A percentile compares a stretch with the other conserved stretches of the same genome.
These are phyloP conservation scores for Novumbra hubbsi DNA, from an alignment of 2,797 vertebrate genomes.

Conservation along the genomic window DNA sequence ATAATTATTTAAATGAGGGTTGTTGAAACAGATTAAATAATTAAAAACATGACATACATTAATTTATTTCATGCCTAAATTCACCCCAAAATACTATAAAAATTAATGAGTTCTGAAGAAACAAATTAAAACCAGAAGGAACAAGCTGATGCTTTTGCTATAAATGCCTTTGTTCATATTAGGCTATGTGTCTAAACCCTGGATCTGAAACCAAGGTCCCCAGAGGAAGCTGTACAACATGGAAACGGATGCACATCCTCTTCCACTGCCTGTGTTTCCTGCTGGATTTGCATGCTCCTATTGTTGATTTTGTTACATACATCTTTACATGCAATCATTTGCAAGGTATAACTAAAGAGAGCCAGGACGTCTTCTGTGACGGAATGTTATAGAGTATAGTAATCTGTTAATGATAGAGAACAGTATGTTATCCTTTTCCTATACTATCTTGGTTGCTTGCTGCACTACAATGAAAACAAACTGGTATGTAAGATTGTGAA, in stretches of 20 bases:
- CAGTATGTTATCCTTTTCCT: neutral
- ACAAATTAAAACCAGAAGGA: neutral
- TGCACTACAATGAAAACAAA: neutral
- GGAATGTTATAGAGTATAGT: neutral
- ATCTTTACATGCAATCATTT: neutral
- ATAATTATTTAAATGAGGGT: neutral
- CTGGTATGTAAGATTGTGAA: neutral
- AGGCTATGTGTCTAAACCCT: neutral
- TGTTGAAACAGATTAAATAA: no score
- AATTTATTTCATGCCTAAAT: no score
- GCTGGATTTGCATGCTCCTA: no score
- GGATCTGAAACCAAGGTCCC: conserved; percentile 3
- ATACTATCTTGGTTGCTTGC: neutral
- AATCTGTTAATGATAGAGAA: neutral
- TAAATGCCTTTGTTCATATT: neutral
- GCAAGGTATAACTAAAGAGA: neutral
- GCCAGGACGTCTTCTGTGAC: neutral
- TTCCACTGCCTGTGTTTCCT: conserved; percentile 1
- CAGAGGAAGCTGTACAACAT: conserved; percentile 11
- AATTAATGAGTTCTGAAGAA: no score
- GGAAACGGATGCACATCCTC: conserved; percentile 47
- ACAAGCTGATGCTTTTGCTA: neutral
- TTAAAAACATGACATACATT: no score
- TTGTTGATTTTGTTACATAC: neutral
- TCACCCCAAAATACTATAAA: no score